Base-by-base conservation (phyloP, 2,888 invertebrate species). In the Myopa tessellatipennis region DNA sequence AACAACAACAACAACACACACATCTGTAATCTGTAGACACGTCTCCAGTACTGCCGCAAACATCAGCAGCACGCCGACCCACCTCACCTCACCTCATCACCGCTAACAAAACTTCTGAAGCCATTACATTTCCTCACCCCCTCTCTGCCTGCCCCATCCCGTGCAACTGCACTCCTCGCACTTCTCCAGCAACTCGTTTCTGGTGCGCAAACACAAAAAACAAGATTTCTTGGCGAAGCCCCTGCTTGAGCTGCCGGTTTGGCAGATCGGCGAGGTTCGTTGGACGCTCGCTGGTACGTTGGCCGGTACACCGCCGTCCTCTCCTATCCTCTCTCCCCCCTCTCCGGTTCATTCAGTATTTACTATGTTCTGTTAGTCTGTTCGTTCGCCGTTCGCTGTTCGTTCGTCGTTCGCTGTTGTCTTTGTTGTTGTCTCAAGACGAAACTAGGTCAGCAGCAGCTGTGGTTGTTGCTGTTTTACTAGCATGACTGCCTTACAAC, bases 361-460 rank as follows among this genome's bases (percentile, higher is more conserved):
- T 26, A 8, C 67, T 67, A n/a, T 60, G 65, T 63, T 63, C 50
- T 45, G 65, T 52, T 50, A 7, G 50, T 50, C 63, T 14, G 36
- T 50, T 16, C n/a, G 60, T 14, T 50, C 10, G 71, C 38, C 55
- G 70, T n/a, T 26, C 26, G 26, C 26, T 26, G 26, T 26, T 36
- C n/a, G 40, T 14, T 50, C 10, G 71, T 58, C 36, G 70, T 36
- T 26, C 26, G 26, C 26, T 26, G 26, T 26, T 36, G 45, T 72
- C 61, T 38, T 45, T 60, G 58, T 14, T 36, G 74, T 10, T 50
- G 50, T 36, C 65, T 40, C 65, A 74, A 74, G 52, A 74, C 52
- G 65, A 87, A 88, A 88, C 87, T 88, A 85, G 88, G 88, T 80
- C 78, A 78, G 78, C 63, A 75, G 72, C 14, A 7, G 52, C 26